Conservation (phyloP, 2,888 invertebrate species). For the Agriopis aurantiaria region DNA sequence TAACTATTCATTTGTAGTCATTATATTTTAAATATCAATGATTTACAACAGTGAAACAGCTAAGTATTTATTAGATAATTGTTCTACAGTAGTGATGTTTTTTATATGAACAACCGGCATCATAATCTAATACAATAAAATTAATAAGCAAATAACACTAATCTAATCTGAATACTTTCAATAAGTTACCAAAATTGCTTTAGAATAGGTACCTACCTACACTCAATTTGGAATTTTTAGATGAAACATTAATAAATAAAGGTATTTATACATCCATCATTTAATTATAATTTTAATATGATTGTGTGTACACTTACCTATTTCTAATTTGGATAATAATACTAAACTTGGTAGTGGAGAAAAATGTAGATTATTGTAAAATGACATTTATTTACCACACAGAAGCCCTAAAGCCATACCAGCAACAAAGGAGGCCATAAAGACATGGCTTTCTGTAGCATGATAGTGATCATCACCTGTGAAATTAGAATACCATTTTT, state of each 20-base stretch:
- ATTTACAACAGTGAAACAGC: not conserved
- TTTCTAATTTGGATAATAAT: conserved; percentile 21
- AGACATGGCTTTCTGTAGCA: conserved; percentile 92
- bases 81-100: conserved; percentile 3
- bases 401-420: conserved; percentile 91
- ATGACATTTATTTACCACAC: conserved; percentile 72
- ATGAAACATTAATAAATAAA: not conserved
- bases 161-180: not conserved
- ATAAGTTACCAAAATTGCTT: not conserved
- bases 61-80: not conserved
- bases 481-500: conserved; percentile 91
- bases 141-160: not conserved
- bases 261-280: not conserved
- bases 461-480: conserved; percentile 89
- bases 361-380: conserved; percentile 7
- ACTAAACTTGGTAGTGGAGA: conserved; percentile 32
- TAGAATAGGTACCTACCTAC: not conserved
- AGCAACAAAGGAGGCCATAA: conserved; percentile 92
- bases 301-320: not conserved
- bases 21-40: conserved; percentile 8
- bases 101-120: not conserved
- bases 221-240: not conserved
- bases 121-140: not conserved
- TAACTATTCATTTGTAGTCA: not conserved
- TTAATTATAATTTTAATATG: not conserved